Evolutionary conservation across 2,797 vertebrate species (phyloP).

Genomic region (Dicrostonyx torquatus): DNA sequence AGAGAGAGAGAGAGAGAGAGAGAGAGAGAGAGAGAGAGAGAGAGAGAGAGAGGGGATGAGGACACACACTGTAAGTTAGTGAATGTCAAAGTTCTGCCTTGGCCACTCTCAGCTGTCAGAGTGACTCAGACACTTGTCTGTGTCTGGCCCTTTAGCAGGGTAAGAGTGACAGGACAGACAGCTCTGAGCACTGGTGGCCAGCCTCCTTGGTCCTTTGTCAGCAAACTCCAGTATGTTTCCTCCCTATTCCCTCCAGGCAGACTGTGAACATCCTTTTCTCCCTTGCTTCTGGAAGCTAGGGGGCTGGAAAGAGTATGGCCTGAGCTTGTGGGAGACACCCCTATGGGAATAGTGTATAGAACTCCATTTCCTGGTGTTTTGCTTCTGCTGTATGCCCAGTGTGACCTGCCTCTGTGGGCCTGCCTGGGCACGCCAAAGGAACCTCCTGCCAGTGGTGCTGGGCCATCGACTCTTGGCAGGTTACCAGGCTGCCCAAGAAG

Average conservation of each 20-base stretch:
- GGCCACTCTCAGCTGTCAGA: conserved; percentile 60
- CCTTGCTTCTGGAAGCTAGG: not conserved
- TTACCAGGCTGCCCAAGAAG: not conserved
- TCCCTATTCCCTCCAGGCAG: not conserved
- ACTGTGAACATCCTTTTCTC: not conserved
- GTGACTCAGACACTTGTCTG: conserved; percentile 62
- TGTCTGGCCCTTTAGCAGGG: conserved; percentile 56
- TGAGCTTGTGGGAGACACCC: not conserved
- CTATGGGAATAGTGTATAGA: not conserved
- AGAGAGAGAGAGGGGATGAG: not conserved
- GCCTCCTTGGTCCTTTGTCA: too few relatives aligned
- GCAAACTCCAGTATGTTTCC: not conserved
- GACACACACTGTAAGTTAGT: not conserved
- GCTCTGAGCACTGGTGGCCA: not conserved
- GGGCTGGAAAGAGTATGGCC: not conserved
- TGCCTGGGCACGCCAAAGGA: not conserved
- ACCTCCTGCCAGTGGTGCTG: not conserved
- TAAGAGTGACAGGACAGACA: conserved; percentile 43
- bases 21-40: not conserved
- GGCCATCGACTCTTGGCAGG: not conserved
- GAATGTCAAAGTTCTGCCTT: not conserved
- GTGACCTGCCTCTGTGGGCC: not conserved
- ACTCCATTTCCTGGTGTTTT: not conserved
- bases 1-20: not conserved
- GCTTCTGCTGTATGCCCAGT: not conserved